A percentile compares a stretch with the other conserved stretches of the same genome.
phyloP scores from a whole-genome alignment of 1,140 invertebrate genomes.

The Psix sp. region DNA sequence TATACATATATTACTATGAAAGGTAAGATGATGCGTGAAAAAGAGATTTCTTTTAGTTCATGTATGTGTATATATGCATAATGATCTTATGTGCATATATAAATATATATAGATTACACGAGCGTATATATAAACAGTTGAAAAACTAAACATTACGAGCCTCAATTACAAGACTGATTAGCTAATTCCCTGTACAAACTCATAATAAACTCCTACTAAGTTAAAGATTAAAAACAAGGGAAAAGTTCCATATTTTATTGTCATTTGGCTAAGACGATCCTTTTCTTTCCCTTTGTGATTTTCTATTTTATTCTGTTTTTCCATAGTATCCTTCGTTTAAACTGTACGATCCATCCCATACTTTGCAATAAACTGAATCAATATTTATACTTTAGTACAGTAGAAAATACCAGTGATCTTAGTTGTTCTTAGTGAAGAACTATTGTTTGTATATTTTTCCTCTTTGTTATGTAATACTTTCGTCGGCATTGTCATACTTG shows the following conservation, averaged over 20 bases:
- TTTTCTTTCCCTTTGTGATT: conserved; percentile 36
- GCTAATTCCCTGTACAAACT: conserved; percentile 75
- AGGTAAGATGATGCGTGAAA: conserved; percentile 26
- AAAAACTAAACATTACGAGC: conserved; percentile 74
- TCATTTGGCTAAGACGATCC: conserved; percentile 57
- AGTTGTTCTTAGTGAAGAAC: no score
- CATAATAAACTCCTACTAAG: conserved; percentile 72
- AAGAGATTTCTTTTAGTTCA: conserved; percentile 31
- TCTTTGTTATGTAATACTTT: conserved; percentile 64
- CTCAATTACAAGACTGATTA: conserved; percentile 78
- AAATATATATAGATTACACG: conserved; percentile 34
- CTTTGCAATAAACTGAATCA: conserved; percentile 58
- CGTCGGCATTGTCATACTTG: no score
- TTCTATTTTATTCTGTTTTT: conserved; percentile 25
- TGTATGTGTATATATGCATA: conserved; percentile 53
- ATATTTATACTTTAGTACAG: conserved; percentile 50
- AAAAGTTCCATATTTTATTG: conserved; percentile 70
- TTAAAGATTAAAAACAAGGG: conserved; percentile 69
- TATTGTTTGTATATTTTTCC: no score
- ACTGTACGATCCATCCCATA: conserved; percentile 53
- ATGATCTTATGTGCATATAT: conserved; percentile 39
- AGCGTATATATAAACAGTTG: conserved; percentile 62
- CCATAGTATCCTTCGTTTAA: conserved; percentile 34
- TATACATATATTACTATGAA: conserved; percentile 17
- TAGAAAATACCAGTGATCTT: conserved; percentile 66